Base-by-base conservation (phyloP, 92 coral and sea anemone species). In the Paramuricea clavata region DNA sequence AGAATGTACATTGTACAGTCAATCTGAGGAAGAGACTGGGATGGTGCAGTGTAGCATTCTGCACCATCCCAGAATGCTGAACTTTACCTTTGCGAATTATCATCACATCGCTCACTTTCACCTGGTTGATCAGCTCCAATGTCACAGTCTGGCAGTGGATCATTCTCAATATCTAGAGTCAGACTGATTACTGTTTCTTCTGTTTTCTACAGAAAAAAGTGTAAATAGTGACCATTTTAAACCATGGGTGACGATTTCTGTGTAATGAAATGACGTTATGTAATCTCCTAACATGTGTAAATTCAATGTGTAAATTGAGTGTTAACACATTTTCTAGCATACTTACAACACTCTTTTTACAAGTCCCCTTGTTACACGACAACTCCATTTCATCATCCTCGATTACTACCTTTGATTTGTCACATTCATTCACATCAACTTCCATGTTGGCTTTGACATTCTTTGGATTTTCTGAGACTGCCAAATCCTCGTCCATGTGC, bases 191-290 rank as follows among this genome's bases (percentile, higher is more conserved):
- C 12, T 5, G 44, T 65, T 44, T 77, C 69, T 12, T 77, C 83
- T 27, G 83, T 77, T 77, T 77, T 39, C 83, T 77, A 44, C 21
- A 77, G 23, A 49, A 49, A n/a, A 50, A 73, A 21, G 43, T n/a
- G n/a, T n/a, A n/a, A n/a, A n/a, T n/a, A n/a, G n/a, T n/a, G n/a
- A n/a, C n/a, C n/a, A n/a, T n/a, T n/a, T n/a, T n/a, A n/a, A n/a
- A n/a, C n/a, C n/a, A n/a, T n/a, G n/a, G n/a, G n/a, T n/a, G n/a
- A n/a, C n/a, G n/a, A n/a, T n/a, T n/a, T n/a, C n/a, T n/a, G n/a
- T n/a, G 3, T 15, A 52, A 0, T 9, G 6, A 22, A 16, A 60
- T 28, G 33, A 22, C 12, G 31, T n/a, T 25, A n/a, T 4, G 23
- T 52, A 16, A 15, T 52, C 12, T 52, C 22, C 23, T 60, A 60